Evolutionary conservation across 2,888 invertebrate genomes (phyloP).

Genomic region (Hirtodrosophila alboralis): DNA sequence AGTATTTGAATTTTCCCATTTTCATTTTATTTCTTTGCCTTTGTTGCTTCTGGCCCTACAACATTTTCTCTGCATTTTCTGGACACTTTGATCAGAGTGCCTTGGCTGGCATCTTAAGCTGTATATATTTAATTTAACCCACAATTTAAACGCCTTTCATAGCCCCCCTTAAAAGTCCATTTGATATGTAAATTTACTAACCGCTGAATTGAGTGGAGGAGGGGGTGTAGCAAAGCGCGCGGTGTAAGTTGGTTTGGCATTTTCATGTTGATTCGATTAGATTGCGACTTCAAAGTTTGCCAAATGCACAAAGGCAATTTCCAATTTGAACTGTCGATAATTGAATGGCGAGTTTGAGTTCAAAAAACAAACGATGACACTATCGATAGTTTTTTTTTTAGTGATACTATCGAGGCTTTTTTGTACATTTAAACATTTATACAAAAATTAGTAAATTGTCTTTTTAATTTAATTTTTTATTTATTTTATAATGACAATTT

Average conservation of each 20-base stretch:
- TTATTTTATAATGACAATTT: too few relatives aligned
- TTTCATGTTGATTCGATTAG: conserved; percentile 46
- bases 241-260: conserved; percentile 10
- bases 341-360: not conserved
- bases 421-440: too few relatives aligned
- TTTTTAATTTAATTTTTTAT: too few relatives aligned
- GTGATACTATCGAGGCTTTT: too few relatives aligned
- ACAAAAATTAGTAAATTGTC: too few relatives aligned
- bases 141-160: conserved; percentile 13
- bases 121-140: conserved; percentile 41
- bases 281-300: conserved; percentile 31
- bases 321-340: conserved; percentile 19
- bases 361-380: not conserved
- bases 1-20: conserved; percentile 6
- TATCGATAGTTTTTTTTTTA: too few relatives aligned
- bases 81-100: conserved; percentile 32
- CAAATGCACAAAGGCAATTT: conserved; percentile 49
- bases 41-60: not conserved
- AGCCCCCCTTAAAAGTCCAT: conserved; percentile 12
- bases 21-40: conserved; percentile 14
- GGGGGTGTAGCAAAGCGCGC: not conserved
- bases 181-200: conserved; percentile 52
- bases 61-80: conserved; percentile 1
- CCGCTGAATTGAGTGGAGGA: conserved; percentile 8
- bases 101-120: conserved; percentile 34